These are phyloP conservation scores for Caerostris darwini DNA, from an alignment of 1,140 invertebrate genomes.

Conservation along the genomic window DNA sequence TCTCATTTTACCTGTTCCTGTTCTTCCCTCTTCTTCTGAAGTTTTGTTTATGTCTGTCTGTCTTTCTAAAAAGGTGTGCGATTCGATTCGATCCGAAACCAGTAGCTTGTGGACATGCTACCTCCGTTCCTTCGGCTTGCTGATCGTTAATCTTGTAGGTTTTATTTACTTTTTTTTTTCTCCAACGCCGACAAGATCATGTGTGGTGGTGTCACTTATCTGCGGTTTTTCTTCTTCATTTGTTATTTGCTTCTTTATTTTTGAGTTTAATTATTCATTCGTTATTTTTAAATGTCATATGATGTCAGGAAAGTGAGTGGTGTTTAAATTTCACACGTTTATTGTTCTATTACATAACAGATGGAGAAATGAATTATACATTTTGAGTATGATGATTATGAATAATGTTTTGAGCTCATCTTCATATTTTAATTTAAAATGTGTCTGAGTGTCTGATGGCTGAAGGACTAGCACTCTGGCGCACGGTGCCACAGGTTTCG, in stretches of 20 bases:
- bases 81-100: slow-evolving; percentile 2
- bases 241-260: neutral
- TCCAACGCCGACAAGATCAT: neutral
- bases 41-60: slow-evolving; percentile 32
- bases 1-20: neutral
- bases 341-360: no score
- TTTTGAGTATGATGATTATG: no score
- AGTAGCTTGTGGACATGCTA: neutral
- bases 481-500: no score
- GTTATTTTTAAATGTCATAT: neutral
- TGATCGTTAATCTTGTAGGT: neutral
- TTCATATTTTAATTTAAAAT: no score
- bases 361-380: no score
- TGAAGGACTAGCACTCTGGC: no score
- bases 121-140: neutral
- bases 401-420: no score
- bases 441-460: no score
- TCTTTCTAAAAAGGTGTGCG: neutral
- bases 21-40: neutral
- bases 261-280: neutral
- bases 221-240: neutral
- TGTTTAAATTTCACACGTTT: no score
- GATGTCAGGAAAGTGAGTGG: neutral
- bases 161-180: neutral
- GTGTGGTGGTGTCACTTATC: neutral